Evolutionary conservation across 2,797 vertebrate species (phyloP).

Genomic region (Aplochiton taeniatus): DNA sequence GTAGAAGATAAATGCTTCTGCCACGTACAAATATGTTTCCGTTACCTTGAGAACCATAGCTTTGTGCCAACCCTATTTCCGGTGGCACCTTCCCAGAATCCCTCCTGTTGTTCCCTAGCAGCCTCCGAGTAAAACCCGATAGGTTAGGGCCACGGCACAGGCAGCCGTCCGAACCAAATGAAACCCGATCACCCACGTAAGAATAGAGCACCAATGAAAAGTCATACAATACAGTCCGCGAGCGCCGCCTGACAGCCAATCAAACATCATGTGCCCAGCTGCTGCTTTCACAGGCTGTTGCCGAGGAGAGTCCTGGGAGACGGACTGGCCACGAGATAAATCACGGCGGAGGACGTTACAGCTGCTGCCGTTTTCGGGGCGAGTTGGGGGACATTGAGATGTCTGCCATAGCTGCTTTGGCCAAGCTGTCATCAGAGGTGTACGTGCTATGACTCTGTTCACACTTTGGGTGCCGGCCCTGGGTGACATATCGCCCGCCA

Average conservation of each 20-base stretch:
- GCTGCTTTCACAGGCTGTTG: constrained; percentile 59
- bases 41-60: not conserved
- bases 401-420: constrained; percentile 54
- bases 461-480: constrained; percentile 24
- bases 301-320: constrained; percentile 45
- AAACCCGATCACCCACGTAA: constrained; percentile 61
- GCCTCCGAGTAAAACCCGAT: constrained; percentile 13
- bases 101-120: constrained; percentile 23
- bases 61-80: not conserved
- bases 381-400: constrained; percentile 51
- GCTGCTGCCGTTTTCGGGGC: constrained; percentile 56
- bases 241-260: constrained; percentile 54
- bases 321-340: constrained; percentile 53
- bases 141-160: constrained; percentile 20
- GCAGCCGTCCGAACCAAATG: constrained; percentile 43
- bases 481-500: too few species aligned
- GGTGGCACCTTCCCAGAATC: constrained; percentile 5
- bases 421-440: constrained; percentile 46
- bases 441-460: constrained; percentile 58
- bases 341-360: constrained; percentile 57
- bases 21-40: not conserved
- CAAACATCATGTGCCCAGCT: constrained; percentile 66
- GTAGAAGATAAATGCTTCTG: too few species aligned
- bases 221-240: constrained; percentile 50
- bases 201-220: constrained; percentile 63